Conservation (phyloP, 2,888 invertebrate genomes). For the Pemphredon lugubris region DNA sequence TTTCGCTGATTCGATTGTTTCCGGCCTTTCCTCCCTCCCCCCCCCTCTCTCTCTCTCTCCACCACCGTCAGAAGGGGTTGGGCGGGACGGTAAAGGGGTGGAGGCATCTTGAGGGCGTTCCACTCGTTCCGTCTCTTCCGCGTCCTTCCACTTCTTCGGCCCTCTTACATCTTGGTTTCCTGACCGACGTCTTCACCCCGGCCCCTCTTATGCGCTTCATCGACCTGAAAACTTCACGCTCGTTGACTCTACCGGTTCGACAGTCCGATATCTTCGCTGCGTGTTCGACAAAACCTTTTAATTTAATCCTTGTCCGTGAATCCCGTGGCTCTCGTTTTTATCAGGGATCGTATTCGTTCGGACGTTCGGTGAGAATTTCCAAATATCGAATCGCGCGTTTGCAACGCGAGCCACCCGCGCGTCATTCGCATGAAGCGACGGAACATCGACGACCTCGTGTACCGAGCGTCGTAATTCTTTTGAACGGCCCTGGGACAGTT, state of each 20-base stretch:
- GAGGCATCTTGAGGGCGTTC: conserved; percentile 26
- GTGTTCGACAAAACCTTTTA: conserved; percentile 38
- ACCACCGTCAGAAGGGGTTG: too few species aligned
- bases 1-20: conserved; percentile 73
- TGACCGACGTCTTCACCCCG: conserved; percentile 51
- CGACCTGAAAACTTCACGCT: conserved; percentile 56
- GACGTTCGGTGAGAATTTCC: too few species aligned
- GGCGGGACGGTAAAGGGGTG: too few species aligned
- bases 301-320: conserved; percentile 42
- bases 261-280: conserved; percentile 33
- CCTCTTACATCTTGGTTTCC: conserved; percentile 30
- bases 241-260: conserved; percentile 24
- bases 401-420: too few species aligned
- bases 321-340: neutral
- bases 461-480: too few species aligned
- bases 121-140: conserved; percentile 2
- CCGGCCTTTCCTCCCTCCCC: neutral
- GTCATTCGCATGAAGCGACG: too few species aligned
- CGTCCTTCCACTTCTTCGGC: conserved; percentile 21
- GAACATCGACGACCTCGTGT: too few species aligned
- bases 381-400: too few species aligned
- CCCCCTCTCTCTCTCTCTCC: too few species aligned
- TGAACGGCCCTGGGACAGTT: too few species aligned
- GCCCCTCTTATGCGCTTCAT: conserved; percentile 49
- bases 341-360: neutral